Base-by-base conservation (phyloP, 2,113 vertebrate species). In the Eulemur macaco region DNA sequence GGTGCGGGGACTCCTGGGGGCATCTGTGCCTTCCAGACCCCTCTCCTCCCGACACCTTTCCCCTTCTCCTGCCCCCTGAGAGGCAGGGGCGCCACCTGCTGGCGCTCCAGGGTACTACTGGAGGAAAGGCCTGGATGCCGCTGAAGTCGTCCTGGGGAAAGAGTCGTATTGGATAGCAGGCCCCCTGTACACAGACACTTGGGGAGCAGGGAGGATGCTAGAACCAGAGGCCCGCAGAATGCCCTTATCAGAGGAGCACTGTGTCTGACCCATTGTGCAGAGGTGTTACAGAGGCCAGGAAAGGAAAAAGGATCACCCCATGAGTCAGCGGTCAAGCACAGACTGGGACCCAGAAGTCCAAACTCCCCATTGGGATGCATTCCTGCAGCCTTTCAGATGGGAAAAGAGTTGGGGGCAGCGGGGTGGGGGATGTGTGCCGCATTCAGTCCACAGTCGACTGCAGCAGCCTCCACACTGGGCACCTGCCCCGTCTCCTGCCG, bases 71-170 rank as follows among this genome's bases (percentile, higher is more conserved):
- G 12, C 63, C 23, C 54, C 81, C 45, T 69, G 54, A 45, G 89
- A 31, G 58, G 69, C 66, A 73, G 58, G 21, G 20, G 12, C 42
- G 66, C 92, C 96, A 96, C 85, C 96, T 97, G 69, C 96, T 96
- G 96, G 60, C 64, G 5, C 1, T 73, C 1, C 0, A 0, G 31
- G 85, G 80, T 39, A 91, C 56, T 90, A 39, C 96, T n/a, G 2
- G 29, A 37, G 50, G 60, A 8, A 25, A 5, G 3, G n/a, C 4
- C 31, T 1, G 18, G 42, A 85, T 29, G 71, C 47, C 74, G 54
- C n/a, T 39, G 15, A 34, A 14, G 6, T n/a, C 13, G 17, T 42
- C 14, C 45, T 6, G 31, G 39, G 50, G 86, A 77, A 81, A 73
- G 34, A 34, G 27, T 45, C 2, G 0, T 17, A 12, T 29, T 29